Base-by-base conservation (phyloP, 2,113 vertebrate genomes). In the Istiophorus platypterus region DNA sequence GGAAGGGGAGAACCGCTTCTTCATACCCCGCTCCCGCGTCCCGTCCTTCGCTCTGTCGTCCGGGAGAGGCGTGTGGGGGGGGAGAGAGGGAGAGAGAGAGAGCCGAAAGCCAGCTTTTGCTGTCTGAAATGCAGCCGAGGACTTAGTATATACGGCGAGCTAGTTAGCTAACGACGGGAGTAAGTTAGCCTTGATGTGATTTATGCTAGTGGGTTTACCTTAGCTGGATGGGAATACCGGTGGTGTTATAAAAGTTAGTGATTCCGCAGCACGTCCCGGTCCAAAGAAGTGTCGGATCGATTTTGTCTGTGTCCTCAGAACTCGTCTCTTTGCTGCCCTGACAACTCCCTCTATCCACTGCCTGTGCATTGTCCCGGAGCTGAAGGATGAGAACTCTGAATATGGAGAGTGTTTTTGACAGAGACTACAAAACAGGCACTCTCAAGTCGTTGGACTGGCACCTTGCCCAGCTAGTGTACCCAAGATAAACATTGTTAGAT, bases 401-500 rank as follows among this genome's bases (percentile, higher is more conserved):
- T 57, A 94, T 94, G 94, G 89, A 85, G 77, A 80, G 91, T 57
- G 54, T 71, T 66, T 52, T 70, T 12, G 61, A 84, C 34, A 79
- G 66, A 68, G 68, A 84, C 63, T 42, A 58, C 68, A 76, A 71
- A 64, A 81, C 75, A 37, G 73, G 72, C 70, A 49, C 62, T 42
- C 77, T 39, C 7, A 59, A 89, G 68, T 84, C 82, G 29, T 26
- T 89, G 84, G 76, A 81, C 61, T 89, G 91, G 87, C 68, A 49
- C 57, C 62, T 72, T 15, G 66, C 45, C 34, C 80, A 84, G 37
- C 51, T 77, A 9, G 82, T 92, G 12, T 92, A 91, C 45, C 92
- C 92, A 7, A 93, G 93, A 94, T 94, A 94, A 92, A 90, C 52
- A 1, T 29, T 37, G 17, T 27, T 51, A 34, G 14, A 13, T 2